Evolutionary conservation across 2,888 invertebrate species (phyloP).

Genomic region (Eupithecia abbreviata): DNA sequence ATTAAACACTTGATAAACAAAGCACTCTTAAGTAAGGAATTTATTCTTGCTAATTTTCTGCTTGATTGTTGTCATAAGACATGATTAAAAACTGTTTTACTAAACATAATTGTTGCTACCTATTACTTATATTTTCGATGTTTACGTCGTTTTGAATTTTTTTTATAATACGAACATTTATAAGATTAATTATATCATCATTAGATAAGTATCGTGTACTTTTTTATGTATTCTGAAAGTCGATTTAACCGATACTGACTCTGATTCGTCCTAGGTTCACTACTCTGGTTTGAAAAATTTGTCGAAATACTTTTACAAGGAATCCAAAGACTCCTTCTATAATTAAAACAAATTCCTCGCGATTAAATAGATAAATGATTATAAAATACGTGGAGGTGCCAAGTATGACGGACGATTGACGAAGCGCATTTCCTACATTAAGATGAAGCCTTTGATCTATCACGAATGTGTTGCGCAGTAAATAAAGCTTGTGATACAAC

Average conservation of each 20-base stretch:
- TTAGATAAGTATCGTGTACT: too few relatives aligned
- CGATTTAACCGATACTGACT: neutral
- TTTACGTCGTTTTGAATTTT: too few relatives aligned
- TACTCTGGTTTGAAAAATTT: neutral
- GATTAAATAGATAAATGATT: neutral
- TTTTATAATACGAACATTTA: too few relatives aligned
- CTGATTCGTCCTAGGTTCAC: neutral
- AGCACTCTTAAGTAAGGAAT: neutral
- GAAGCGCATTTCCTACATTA: slow-evolving; percentile 6
- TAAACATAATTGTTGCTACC: neutral
- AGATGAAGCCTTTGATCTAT: slow-evolving; percentile 11
- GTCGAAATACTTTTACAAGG: neutral
- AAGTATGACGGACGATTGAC: slow-evolving; percentile 7
- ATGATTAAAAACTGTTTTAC: neutral
- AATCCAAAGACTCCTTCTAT: neutral
- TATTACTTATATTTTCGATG: too few relatives aligned
- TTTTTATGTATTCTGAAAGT: too few relatives aligned
- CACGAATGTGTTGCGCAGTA: slow-evolving; percentile 11
- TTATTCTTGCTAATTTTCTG: neutral
- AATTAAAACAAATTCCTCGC: neutral
- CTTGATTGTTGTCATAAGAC: neutral
- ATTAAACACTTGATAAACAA: slow-evolving; percentile 11
- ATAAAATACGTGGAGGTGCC: neutral
- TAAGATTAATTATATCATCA: too few relatives aligned
- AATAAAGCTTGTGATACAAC: slow-evolving; percentile 14